These are phyloP conservation scores for Piaya cayana DNA, from an alignment of 2,113 vertebrate species.

Conservation along the genomic window DNA sequence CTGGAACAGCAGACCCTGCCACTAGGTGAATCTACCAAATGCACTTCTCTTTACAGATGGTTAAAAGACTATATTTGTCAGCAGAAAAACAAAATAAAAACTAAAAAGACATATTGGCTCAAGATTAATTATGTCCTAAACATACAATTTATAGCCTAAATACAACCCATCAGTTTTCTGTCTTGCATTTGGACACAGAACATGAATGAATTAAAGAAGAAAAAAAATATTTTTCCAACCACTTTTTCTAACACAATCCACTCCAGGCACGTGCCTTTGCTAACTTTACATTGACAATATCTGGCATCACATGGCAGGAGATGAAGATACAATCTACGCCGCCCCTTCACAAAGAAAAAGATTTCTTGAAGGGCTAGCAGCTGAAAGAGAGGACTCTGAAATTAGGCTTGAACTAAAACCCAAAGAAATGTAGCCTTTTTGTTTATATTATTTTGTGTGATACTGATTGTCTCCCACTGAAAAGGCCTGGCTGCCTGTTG, in stretches of 20 bases:
- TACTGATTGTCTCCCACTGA: slow-evolving; percentile 39
- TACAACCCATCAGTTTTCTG: neutral
- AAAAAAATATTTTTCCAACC: neutral
- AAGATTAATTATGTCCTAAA: neutral
- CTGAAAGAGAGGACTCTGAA: neutral
- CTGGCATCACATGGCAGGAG: neutral
- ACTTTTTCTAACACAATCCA: neutral
- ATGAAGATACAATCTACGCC: neutral
- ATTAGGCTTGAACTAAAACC: neutral
- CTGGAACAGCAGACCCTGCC: neutral
- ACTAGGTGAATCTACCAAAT: accelerated
- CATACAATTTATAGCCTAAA: neutral
- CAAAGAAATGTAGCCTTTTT: neutral
- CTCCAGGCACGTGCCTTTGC: neutral
- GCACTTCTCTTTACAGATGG: accelerated
- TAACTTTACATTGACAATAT: neutral
- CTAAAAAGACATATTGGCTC: neutral
- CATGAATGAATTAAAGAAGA: neutral
- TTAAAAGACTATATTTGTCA: neutral
- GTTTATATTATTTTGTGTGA: neutral
- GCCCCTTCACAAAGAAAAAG: neutral
- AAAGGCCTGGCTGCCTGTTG: slow-evolving; percentile 31
- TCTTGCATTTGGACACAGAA: neutral
- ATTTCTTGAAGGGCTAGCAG: neutral
- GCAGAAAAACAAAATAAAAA: neutral